A percentile compares a stretch with the other conserved stretches of the same genome.
Conservation (phyloP, 2,888 invertebrate species). For the Antheraea assamensis region DNA sequence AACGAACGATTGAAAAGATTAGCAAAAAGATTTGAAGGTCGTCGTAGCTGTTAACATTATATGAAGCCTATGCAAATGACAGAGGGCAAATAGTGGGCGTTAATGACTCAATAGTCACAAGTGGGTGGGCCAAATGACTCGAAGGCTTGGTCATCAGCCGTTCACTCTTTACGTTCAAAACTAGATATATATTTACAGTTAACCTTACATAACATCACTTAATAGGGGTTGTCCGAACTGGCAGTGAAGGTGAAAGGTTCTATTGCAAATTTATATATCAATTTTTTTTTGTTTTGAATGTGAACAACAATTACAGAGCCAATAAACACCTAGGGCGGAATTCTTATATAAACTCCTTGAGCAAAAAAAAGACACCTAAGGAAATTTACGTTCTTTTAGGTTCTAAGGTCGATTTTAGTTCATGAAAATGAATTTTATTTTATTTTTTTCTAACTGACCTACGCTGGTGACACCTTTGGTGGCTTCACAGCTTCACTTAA, state of each 20-base stretch:
- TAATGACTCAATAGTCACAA: slow-evolving; percentile 59
- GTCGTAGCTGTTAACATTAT: slow-evolving; percentile 59
- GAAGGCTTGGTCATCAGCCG: slow-evolving; percentile 47
- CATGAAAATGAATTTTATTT: no score
- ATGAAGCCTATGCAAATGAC: slow-evolving; percentile 65
- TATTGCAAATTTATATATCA: not conserved
- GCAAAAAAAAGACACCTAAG: no score
- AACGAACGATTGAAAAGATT: slow-evolving; percentile 38
- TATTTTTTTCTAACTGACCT: no score
- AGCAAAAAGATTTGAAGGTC: slow-evolving; percentile 49
- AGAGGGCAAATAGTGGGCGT: slow-evolving; percentile 61
- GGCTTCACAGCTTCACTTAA: no score
- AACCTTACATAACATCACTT: slow-evolving; percentile 19
- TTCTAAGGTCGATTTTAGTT: no score
- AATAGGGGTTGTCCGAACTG: slow-evolving; percentile 19
- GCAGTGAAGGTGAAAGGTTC: slow-evolving; percentile 21
- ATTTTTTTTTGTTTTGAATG: not conserved
- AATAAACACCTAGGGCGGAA: not conserved
- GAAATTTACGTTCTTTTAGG: no score
- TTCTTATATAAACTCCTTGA: not conserved
- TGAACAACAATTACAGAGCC: not conserved
- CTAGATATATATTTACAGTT: slow-evolving; percentile 21
- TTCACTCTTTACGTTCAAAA: slow-evolving; percentile 24
- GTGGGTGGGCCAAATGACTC: slow-evolving; percentile 64
- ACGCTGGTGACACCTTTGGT: no score